Evolutionary conservation across 2,888 invertebrate species (phyloP), one percentile per base, ranked within the genome.

Genomic region (Melinopterus prodromus): DNA sequence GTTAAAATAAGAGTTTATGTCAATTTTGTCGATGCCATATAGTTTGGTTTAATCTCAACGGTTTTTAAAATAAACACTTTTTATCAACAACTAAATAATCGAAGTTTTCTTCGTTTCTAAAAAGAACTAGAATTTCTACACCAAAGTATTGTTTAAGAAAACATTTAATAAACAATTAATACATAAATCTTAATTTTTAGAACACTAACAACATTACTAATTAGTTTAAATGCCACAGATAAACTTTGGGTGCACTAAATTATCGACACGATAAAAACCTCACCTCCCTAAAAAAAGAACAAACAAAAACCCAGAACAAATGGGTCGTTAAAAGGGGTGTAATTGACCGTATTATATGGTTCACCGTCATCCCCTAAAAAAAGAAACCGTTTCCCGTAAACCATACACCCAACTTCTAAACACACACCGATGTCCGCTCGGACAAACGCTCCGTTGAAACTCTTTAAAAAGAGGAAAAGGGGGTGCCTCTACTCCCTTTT

Each of bases 401-500:
- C 53, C 53, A 53, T 53, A 53, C 53, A 53, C 53, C 53, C 53
- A 12, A 53, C 53, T 53, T 53, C 53, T 53, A 53, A 53, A 53
- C 53, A 53, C 53, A 53, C 53, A 53, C 12, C 53, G 53, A 12
- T 53, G 53, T 53, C 53, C 53, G 53, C 12, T 53, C 53, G 53
- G 53, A 53, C 53, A 53, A 53, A 53, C 53, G 53, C 53, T 53
- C 53, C 53, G 53, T 12, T 12, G 53, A 53, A 53, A 53, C 53
- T 53, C 53, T 53, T 53, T 53, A 53, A 53, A 53, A 53, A 53
- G 53, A 53, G 53, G 7, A 53, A 53, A 53, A 53, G 53, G 53
- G 53, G 53, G 53, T 70, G 53, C 76, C 53, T 26, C 5, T 26
- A 74, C 76, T 38, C 71, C 38, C 76, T 16, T 70, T 53, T 53